These are phyloP conservation scores for Tachypleus tridentatus DNA, from an alignment of 1,140 invertebrate genomes.

Conservation along the genomic window DNA sequence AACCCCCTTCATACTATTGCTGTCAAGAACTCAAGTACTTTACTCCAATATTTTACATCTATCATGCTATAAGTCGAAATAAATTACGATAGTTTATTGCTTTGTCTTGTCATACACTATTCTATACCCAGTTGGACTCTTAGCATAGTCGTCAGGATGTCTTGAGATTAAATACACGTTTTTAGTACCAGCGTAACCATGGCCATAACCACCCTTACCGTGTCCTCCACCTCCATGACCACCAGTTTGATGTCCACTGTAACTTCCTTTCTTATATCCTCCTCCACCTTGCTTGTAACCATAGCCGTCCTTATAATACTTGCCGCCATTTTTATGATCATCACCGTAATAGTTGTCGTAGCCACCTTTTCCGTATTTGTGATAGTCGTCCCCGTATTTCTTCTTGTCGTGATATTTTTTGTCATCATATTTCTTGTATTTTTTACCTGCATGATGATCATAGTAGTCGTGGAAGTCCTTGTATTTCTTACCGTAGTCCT, in stretches of 20 bases:
- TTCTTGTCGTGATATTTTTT: constrained; percentile 12
- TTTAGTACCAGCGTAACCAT: too few relatives aligned
- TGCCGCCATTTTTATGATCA: background rate
- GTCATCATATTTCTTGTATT: constrained; percentile 9
- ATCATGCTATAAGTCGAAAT: too few relatives aligned
- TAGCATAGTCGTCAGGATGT: too few relatives aligned
- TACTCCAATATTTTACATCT: too few relatives aligned
- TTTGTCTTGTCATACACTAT: too few relatives aligned
- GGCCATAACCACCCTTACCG: background rate
- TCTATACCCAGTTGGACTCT: too few relatives aligned
- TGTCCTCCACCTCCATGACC: constrained; percentile 7
- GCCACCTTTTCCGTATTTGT: constrained; percentile 10
- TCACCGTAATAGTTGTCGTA: constrained; percentile 5
- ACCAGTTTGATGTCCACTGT: constrained; percentile 13
- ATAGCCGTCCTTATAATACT: too few relatives aligned
- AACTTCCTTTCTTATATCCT: constrained; percentile 2
- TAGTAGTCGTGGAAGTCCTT: constrained; percentile 13
- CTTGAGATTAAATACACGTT: too few relatives aligned
- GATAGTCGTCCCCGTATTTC: constrained; percentile 12
- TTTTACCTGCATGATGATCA: background rate
- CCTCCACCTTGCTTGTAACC: constrained; percentile 6
- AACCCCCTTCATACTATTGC: too few relatives aligned
- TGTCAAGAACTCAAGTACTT: too few relatives aligned
- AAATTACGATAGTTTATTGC: too few relatives aligned
- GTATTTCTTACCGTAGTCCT: constrained; percentile 17